Evolutionary conservation across 37 sponge, comb jelly and placozoan genomes (phyloP), one percentile per base, ranked within the genome.

Genomic region (Chondrosia reniformis): DNA sequence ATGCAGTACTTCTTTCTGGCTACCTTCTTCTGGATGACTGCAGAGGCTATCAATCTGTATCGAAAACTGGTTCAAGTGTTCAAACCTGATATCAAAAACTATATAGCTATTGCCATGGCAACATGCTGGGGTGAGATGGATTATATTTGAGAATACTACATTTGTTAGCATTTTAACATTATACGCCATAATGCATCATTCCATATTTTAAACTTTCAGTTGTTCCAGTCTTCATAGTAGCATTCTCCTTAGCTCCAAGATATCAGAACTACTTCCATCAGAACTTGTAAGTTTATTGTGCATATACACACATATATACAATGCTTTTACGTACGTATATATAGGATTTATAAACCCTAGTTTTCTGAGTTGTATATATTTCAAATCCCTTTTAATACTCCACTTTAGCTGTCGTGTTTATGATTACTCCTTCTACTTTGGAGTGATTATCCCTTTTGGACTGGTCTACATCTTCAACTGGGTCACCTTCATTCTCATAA

Each of bases 1-100:
- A 31, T 75, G 28, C 83, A 83, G 24, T 83, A 83, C 54, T 83
- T 83, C 83, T 63, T 83, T 34, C 83, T 83, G 33, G 83, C 61
- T 9, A 41, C 63, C 13, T 83, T 83, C 61, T 38, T 32, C 44
- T 28, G 57, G 36, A 83, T 74, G 67, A 76, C 58, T 2, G 62
- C 76, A 9, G 49, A 74, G 25, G 74, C 83, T 33, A 31, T 83
- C 24, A 24, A 54, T 27, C 42, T 83, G 33, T 75, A 74, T 45
- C 27, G 75, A 13, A 83, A 74, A 2, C 58, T 83, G 24, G 76
- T 75, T 2, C 27, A 40, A 6, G 76, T 74, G 33, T 55, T 83
- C 3, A 57, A 73, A 25, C 28, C 17, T 10, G 33, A 46, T 9
- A 75, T 61, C 15, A 19, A 2, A 7, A 33, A 75, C 45, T 75